These are phyloP conservation scores for Danio tinwini DNA, from an alignment of 2,797 vertebrate genomes.

Conservation along the genomic window DNA sequence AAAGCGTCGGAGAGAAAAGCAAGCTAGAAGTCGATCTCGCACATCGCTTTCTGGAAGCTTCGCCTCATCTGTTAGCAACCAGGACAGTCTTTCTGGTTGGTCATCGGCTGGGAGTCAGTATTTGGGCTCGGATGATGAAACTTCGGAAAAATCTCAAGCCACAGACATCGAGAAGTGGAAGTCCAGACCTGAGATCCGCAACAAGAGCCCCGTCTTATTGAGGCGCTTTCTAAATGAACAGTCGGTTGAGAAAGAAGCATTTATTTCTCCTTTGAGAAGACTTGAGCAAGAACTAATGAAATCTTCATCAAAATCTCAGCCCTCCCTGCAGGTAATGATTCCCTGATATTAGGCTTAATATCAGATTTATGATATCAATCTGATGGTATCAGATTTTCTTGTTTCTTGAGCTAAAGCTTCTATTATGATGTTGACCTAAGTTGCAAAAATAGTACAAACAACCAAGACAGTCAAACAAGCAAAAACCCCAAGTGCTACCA, in stretches of 20 bases:
- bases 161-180: not conserved
- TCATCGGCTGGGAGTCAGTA: slow-evolving; percentile 55
- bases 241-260: rapidly evolving
- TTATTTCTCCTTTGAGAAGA: slow-evolving; percentile 8
- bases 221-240: not conserved
- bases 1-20: slow-evolving; percentile 72
- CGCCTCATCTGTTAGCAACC: slow-evolving; percentile 77
- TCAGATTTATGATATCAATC: too few species aligned
- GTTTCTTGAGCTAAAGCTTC: too few species aligned
- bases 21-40: slow-evolving; percentile 38
- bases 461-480: too few species aligned
- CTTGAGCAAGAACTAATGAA: not conserved
- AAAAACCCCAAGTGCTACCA: too few species aligned
- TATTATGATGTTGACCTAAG: too few species aligned
- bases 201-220: not conserved
- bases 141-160: not conserved
- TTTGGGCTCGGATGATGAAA: slow-evolving; percentile 58
- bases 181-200: slow-evolving; percentile 25
- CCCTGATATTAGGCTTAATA: not conserved
- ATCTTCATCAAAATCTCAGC: not conserved
- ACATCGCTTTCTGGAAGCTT: slow-evolving; percentile 80
- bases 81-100: slow-evolving; percentile 66
- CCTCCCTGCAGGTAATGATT: slow-evolving; percentile 8
- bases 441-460: too few species aligned
- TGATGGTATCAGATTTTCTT: too few species aligned